Evolutionary conservation across 1,140 invertebrate species (phyloP), one percentile per base, ranked within the genome.

Genomic region (Hylaeus volcanicus): DNA sequence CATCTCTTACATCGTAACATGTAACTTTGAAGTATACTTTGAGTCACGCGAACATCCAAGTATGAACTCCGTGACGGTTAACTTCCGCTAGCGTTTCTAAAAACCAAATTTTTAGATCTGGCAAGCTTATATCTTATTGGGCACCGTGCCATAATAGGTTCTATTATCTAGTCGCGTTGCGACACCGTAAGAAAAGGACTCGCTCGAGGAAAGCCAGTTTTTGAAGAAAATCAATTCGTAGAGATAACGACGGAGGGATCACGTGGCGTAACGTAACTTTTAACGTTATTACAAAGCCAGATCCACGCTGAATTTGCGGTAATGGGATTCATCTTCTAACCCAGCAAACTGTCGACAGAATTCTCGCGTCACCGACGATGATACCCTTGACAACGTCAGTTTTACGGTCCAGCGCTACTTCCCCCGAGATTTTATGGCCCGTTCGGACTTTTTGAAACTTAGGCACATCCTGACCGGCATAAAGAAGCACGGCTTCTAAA

Each of bases 341-440:
- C 45, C 48, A 2, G 26, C 43, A n/a, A 37, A 48, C 43, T 26
- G 26, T 26, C 26, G 26, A 26, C 26, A 26, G 39, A 15, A 39
- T 12, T 5, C 26, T 51, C 45, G 39, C 5, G 14, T 39, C 26
- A 26, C 26, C 26, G 26, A 26, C 12, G 74, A 15, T 53, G 15
- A 76, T 68, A 5, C 12, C 8, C 26, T 0, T 11, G 74, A 75
- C 41, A 75, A 66, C 68, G 45, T 55, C 15, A 45, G 11, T 58
- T 75, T 75, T 66, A 58, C n/a, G 41, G 41, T 45, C 14, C 41
- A 6, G 41, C 63, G 14, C 39, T 41, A 68, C 43, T 43, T 53
- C 39, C 26, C 2, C 5, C 11, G n/a, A 58, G 26, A 68, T 58
- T 68, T 68, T 68, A 56, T 45, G 4, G 9, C 41, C n/a, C 15